Conservation (phyloP, 2,888 invertebrate species). For the Hemicrepidius hirtus region DNA sequence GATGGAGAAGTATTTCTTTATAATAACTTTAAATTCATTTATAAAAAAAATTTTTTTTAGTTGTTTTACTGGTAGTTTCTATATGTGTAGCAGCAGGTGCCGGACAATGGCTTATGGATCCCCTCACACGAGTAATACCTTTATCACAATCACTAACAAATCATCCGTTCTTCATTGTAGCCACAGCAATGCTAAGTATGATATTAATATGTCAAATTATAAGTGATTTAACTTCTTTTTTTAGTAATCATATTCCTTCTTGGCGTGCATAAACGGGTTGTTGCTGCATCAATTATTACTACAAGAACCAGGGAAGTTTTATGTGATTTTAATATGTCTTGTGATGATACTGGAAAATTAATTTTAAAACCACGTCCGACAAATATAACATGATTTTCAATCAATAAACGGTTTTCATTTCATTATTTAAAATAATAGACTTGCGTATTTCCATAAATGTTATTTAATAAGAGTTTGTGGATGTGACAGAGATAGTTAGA, state of each 20-base stretch:
- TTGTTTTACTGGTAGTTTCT: constrained; percentile 89
- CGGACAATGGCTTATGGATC: constrained; percentile 97
- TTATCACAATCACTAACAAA: constrained; percentile 93
- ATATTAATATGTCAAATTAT: constrained; percentile 24
- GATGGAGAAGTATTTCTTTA: constrained; percentile 89
- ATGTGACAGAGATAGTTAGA: not conserved
- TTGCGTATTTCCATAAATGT: too few species aligned
- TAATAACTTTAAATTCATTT: not conserved
- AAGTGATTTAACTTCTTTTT: constrained; percentile 52
- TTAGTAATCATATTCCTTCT: constrained; percentile 89
- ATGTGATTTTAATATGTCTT: constrained; percentile 98
- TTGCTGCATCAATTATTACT: constrained; percentile 97
- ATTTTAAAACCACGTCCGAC: constrained; percentile 92
- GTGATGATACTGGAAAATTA: constrained; percentile 96
- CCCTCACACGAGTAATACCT: constrained; percentile 92
- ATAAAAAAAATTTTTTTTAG: constrained; percentile 74
- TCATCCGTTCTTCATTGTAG: constrained; percentile 95
- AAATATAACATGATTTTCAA: constrained; percentile 62
- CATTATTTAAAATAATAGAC: not conserved
- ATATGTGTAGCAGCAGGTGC: constrained; percentile 95
- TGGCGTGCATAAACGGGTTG: constrained; percentile 97
- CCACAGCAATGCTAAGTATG: constrained; percentile 87
- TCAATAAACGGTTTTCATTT: not conserved
- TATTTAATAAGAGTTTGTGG: too few species aligned
- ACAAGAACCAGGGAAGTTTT: constrained; percentile 92